A percentile compares a stretch with the other conserved stretches of the same genome.
These are phyloP conservation scores for Drosophila formosana DNA, from an alignment of 2,888 invertebrate species.

Conservation along the genomic window DNA sequence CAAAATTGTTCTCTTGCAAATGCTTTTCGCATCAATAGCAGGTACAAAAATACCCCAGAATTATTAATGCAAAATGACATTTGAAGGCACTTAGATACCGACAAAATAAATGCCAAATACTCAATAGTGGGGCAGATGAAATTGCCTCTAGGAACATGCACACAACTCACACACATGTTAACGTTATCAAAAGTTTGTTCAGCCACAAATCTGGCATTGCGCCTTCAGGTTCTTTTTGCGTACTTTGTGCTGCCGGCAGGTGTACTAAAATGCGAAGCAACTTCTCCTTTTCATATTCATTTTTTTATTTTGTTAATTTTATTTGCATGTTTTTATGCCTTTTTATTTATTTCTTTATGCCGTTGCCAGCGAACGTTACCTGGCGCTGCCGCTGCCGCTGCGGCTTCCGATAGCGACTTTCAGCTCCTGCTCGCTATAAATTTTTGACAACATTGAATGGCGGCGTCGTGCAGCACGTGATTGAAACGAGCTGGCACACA, in stretches of 20 bases:
- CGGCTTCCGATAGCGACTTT: background rate
- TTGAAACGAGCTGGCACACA: constrained; percentile 47
- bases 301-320: constrained; percentile 70
- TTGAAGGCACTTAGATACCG: too few species aligned
- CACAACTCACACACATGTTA: background rate
- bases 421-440: constrained; percentile 51
- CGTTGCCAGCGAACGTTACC: constrained; percentile 47
- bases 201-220: constrained; percentile 35
- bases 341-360: constrained; percentile 67
- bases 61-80: constrained; percentile 6
- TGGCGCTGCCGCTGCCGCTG: constrained; percentile 2
- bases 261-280: constrained; percentile 32
- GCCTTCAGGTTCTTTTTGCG: constrained; percentile 1
- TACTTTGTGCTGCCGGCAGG: constrained; percentile 24
- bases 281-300: constrained; percentile 11
- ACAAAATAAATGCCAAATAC: constrained; percentile 8
- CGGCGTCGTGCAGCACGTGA: constrained; percentile 66
- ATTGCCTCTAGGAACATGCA: constrained; percentile 3
- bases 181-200: constrained; percentile 36
- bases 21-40: constrained; percentile 52
- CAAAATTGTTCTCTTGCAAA: constrained; percentile 53
- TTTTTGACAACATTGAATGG: constrained; percentile 73
- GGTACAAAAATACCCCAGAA: constrained; percentile 26
- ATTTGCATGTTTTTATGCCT: constrained; percentile 73
- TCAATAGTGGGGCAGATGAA: background rate